phyloP scores from a whole-genome alignment of 2,113 vertebrate species.

The Pachyramphus minor region DNA sequence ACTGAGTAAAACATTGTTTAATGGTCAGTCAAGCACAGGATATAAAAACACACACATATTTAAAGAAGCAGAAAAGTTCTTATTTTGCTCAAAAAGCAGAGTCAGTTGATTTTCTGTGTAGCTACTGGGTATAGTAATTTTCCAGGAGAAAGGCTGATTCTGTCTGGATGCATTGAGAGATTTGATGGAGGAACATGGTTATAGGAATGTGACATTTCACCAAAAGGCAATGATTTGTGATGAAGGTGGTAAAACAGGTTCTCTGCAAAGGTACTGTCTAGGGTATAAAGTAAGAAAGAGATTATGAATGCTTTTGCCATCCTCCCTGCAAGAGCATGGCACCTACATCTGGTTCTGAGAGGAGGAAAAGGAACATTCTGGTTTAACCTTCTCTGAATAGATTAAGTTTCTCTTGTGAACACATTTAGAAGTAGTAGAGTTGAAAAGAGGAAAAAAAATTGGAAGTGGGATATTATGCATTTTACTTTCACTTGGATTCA shows the following conservation, averaged over 20 bases:
- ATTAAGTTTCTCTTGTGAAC: not conserved
- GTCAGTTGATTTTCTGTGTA: not conserved
- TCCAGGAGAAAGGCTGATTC: not conserved
- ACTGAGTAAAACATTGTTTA: not conserved
- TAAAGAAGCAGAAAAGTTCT: not conserved
- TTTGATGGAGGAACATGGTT: not conserved
- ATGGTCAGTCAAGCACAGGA: not conserved
- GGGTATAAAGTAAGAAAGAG: not conserved
- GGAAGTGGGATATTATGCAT: rapidly evolving
- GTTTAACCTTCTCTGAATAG: not conserved
- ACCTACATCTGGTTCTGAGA: not conserved
- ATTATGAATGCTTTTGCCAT: not conserved
- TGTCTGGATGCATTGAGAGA: not conserved
- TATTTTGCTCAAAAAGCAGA: not conserved
- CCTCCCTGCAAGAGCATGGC: not conserved
- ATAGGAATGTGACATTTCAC: not conserved
- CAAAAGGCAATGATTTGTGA: not conserved
- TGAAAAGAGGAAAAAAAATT: rapidly evolving
- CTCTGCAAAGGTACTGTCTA: not conserved
- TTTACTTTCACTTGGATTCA: not conserved
- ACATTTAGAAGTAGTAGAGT: not conserved
- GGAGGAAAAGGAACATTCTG: not conserved
- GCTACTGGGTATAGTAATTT: not conserved
- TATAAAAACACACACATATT: not conserved
- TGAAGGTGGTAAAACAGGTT: not conserved